These are phyloP conservation scores for Salvelinus namaycush DNA, from an alignment of 2,113 vertebrate genomes.

Conservation along the genomic window DNA sequence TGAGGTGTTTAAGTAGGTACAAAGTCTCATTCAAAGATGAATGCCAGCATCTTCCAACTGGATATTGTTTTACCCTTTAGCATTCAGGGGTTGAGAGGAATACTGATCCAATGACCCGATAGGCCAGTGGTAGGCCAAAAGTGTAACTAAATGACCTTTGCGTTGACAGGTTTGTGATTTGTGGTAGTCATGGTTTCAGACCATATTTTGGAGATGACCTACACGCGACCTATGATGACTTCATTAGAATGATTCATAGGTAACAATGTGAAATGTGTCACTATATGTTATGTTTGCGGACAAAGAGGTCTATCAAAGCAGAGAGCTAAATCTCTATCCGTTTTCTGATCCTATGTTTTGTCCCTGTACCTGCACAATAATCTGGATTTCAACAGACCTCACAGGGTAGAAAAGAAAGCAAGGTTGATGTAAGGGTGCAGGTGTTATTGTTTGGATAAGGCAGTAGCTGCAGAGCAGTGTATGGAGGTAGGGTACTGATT, in stretches of 20 bases:
- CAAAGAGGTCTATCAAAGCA: background rate
- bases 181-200: conserved; percentile 50
- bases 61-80: conserved; percentile 56
- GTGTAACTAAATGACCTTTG: background rate
- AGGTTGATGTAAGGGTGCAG: background rate
- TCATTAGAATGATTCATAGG: conserved; percentile 18
- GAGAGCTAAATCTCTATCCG: background rate
- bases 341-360: background rate
- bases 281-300: background rate
- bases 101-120: conserved; percentile 50
- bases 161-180: conserved; percentile 40
- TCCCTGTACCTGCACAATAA: background rate
- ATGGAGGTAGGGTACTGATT: background rate
- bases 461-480: too few species aligned
- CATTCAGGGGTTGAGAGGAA: conserved; percentile 45
- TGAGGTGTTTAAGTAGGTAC: conserved; percentile 41
- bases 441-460: conserved; percentile 1
- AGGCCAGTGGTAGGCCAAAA: conserved; percentile 15
- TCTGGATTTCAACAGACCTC: conserved; percentile 2
- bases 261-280: background rate
- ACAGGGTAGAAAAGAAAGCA: background rate
- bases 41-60: conserved; percentile 60
- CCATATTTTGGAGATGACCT: conserved; percentile 51
- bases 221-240: conserved; percentile 47
- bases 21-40: conserved; percentile 59